A percentile compares a stretch with the other conserved stretches of the same genome.
Conservation (phyloP, 2,797 vertebrate genomes). For the Takifugu rubripes region DNA sequence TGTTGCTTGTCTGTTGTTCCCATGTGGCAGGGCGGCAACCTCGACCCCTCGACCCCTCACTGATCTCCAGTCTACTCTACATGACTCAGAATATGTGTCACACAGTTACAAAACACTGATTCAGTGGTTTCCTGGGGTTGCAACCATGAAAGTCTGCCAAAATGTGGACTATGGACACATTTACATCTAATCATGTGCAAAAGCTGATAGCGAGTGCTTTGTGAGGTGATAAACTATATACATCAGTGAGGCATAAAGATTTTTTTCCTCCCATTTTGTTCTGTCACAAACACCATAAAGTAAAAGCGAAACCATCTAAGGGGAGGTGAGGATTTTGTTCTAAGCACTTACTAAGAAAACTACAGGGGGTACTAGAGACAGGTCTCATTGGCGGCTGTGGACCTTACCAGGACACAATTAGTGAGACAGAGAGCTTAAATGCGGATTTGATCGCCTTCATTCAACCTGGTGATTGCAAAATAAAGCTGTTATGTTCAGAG, state of each 20-base stretch:
- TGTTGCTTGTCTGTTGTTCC: not conserved
- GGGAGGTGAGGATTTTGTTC: not conserved
- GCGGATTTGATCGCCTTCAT: constrained; percentile 75
- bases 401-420: constrained; percentile 60
- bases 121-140: too few species aligned
- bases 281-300: not conserved
- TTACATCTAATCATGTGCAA: too few species aligned
- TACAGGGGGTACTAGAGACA: constrained; percentile 3
- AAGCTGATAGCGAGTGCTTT: not conserved
- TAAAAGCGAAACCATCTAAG: not conserved
- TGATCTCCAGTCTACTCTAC: too few species aligned
- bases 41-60: too few species aligned
- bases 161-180: too few species aligned
- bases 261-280: not conserved
- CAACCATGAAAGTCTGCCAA: too few species aligned
- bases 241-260: too few species aligned
- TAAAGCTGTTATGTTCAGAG: constrained; percentile 21
- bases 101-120: too few species aligned
- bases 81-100: too few species aligned
- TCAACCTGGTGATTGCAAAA: constrained; percentile 71
- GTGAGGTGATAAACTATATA: not conserved
- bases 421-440: constrained; percentile 59
- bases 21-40: not conserved
- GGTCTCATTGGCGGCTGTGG: not conserved
- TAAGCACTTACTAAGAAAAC: not conserved